Conservation (phyloP, 1,140 invertebrate genomes). For the Drosophila carrolli region DNA sequence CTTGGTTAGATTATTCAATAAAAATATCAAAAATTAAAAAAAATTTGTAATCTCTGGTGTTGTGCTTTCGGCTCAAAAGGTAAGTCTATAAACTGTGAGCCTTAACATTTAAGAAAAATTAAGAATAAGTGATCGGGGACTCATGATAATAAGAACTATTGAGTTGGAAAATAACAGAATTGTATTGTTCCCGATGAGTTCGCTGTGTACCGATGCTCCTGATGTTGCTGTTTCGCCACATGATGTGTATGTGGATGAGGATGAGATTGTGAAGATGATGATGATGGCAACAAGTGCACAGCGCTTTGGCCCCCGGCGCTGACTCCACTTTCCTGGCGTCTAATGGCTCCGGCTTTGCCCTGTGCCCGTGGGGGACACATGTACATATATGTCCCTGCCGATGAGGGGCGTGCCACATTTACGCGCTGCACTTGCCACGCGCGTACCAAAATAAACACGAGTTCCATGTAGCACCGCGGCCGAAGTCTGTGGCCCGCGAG, state of each 20-base stretch:
- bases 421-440: slow-evolving; percentile 72
- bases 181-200: neutral
- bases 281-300: slow-evolving; percentile 77
- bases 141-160: no score
- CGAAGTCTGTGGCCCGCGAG: slow-evolving; percentile 12
- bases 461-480: slow-evolving; percentile 17
- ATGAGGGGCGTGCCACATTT: slow-evolving; percentile 60
- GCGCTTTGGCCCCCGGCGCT: slow-evolving; percentile 63
- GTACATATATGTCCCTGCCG: slow-evolving; percentile 56
- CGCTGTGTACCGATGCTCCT: slow-evolving; percentile 1
- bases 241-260: slow-evolving; percentile 31
- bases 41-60: no score
- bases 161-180: neutral
- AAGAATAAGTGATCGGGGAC: no score
- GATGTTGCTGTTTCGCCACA: slow-evolving; percentile 25
- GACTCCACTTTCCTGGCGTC: slow-evolving; percentile 45
- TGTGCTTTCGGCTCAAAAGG: no score
- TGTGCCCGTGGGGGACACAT: slow-evolving; percentile 16
- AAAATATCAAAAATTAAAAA: no score
- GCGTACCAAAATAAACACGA: slow-evolving; percentile 71
- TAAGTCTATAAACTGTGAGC: no score
- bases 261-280: slow-evolving; percentile 25
- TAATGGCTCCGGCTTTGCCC: slow-evolving; percentile 39
- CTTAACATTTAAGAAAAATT: no score
- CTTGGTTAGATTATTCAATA: no score